Evolutionary conservation across 2,888 invertebrate species (phyloP), one percentile per base, ranked within the genome.

Genomic region (Ophraella communa): DNA sequence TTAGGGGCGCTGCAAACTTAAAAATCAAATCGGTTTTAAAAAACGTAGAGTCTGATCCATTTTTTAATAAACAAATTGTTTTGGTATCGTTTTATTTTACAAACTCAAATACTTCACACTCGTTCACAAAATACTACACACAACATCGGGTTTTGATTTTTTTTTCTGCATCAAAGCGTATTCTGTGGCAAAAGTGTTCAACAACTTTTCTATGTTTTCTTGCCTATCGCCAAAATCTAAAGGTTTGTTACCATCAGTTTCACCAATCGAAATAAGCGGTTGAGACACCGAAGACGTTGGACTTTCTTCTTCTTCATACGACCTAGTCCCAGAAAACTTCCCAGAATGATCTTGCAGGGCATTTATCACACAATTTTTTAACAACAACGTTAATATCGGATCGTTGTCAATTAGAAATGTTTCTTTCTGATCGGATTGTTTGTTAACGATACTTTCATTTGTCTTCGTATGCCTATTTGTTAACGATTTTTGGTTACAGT

Each of bases 81-180:
- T 47, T 23, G 11, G 17, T 20, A 23, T 8, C 7, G 20, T 23
- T 23, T 45, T 4, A 23, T n/a, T n/a, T 23, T 14, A n/a, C 4
- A 21, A 1, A 21, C 23, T 47, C n/a, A 47, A 45, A 55, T 35
- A 53, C 10, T 53, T 33, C 35, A 53, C 35, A 18, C 5, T 42
- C 27, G 62, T 64, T 64, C 47, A 62, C 62, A 63, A 17, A 47
- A 70, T 45, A 44, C 11, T 60, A 57, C 71, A 71, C 3, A 56
- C 17, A 7, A 67, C 2, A 8, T 69, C 69, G n/a, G 64, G 23
- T 59, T 56, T 69, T n/a, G 54, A 63, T 17, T 65, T 59, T 58
- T 68, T 70, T 57, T 64, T 70, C 47, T 66, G 69, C 10, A 64
- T 21, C 1, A 54, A 33, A 5, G 27, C 35, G 14, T 17, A 45